Evolutionary conservation across 2,888 invertebrate species (phyloP).

Genomic region (Anaspis maculata): DNA sequence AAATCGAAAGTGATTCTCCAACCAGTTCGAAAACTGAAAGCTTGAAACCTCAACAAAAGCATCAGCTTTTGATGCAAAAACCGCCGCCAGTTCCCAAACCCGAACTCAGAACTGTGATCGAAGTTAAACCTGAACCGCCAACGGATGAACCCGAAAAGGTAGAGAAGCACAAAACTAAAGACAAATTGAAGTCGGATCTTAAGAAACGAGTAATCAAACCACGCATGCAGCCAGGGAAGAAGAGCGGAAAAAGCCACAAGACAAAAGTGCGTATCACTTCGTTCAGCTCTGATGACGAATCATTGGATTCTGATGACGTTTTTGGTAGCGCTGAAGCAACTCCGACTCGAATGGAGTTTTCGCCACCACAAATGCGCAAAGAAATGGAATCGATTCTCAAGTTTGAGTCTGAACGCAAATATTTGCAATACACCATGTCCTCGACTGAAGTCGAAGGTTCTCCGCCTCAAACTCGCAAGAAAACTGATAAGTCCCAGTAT

Average conservation of each 20-base stretch:
- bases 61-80: conserved; percentile 23
- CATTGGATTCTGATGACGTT: conserved; percentile 68
- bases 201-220: conserved; percentile 57
- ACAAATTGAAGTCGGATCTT: conserved; percentile 51
- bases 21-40: conserved; percentile 68
- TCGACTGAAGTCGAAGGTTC: conserved; percentile 72
- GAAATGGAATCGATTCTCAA: conserved; percentile 67
- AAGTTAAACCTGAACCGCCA: conserved; percentile 23
- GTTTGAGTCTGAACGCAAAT: conserved; percentile 63
- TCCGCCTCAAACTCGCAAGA: conserved; percentile 63
- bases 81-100: conserved; percentile 18
- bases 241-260: conserved; percentile 54
- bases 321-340: conserved; percentile 70
- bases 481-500: conserved; percentile 50
- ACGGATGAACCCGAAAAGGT: conserved; percentile 22
- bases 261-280: conserved; percentile 66
- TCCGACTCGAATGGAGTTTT: conserved; percentile 62
- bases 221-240: conserved; percentile 52
- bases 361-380: conserved; percentile 67
- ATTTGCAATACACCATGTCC: conserved; percentile 53
- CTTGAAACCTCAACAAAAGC: conserved; percentile 39
- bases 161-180: conserved; percentile 31
- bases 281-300: conserved; percentile 69
- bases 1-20: conserved; percentile 69
- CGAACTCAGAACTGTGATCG: conserved; percentile 17